Base-by-base conservation (phyloP, 2,888 invertebrate species). In the Agrilus mali region DNA sequence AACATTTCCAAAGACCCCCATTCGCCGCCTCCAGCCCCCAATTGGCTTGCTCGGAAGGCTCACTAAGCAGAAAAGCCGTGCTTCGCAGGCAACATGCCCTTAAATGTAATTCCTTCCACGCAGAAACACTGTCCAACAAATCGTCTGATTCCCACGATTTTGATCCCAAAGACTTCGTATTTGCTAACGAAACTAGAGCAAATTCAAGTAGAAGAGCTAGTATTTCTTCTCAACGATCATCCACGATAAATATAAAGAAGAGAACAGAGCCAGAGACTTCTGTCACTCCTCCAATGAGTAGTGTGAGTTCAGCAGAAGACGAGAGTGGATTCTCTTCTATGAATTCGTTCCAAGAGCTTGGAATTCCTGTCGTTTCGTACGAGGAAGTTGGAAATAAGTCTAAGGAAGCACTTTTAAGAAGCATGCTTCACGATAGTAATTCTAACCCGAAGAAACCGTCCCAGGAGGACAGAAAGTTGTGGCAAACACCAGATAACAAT, bases 271-370 rank as follows among this genome's bases (percentile, higher is more conserved):
- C 46, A 13, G 54, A 59, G 41, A 56, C 56, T 45, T 53, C 56
- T 7, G 49, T 45, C 16, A 54, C 55, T 5, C 55, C 57, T 4
- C 54, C 57, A 13, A 48, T 54, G 40, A 43, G 60, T 52, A 65
- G 63, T 46, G 56, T 65, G 12, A 63, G 64, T 50, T 66, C 67
- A 1, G 69, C 69, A 8, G 87, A 87, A 61, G 86, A 86, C 55
- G 87, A 87, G 64, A 87, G 86, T 59, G 87, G 87, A 22, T 87
- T 87, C 65, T 86, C 86, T 12, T 86, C 86, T 7, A 82, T 87
- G 73, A 86, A 79, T 63, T 86, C 86, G 7, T 86, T 86, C 60
- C 85, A 86, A 66, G 86, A 87, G 59, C 77, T 86, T 38, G 85
- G 85, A 10, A 69, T 86, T 55, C 84, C 84, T 5, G 17, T 60